Conservation (phyloP, 2,113 vertebrate species). For the Coturnix japonica region DNA sequence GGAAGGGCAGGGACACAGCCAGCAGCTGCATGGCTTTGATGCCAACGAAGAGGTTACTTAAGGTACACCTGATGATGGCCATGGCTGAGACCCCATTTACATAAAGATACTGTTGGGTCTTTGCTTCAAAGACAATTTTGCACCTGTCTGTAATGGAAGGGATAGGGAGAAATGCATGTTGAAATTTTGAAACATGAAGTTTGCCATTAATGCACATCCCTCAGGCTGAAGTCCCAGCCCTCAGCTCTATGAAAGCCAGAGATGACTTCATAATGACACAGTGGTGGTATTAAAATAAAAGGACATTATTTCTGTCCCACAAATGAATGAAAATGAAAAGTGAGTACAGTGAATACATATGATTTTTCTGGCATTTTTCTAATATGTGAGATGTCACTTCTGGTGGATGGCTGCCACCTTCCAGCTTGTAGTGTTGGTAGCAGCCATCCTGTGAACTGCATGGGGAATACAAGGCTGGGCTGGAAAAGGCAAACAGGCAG, state of each 20-base stretch:
- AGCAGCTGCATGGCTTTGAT: accelerated
- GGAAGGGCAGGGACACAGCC: neutral
- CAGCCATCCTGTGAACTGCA: neutral
- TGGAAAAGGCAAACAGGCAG: accelerated
- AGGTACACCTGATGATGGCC: neutral
- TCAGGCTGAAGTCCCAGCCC: neutral
- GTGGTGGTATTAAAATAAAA: neutral
- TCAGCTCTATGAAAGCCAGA: neutral
- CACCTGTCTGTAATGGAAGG: neutral
- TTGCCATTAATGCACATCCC: neutral
- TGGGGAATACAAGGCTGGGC: accelerated
- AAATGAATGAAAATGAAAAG: neutral
- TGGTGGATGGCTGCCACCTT: neutral
- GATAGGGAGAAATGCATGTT: neutral
- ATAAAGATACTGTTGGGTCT: neutral
- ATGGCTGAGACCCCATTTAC: neutral
- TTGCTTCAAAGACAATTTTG: neutral
- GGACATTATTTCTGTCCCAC: neutral
- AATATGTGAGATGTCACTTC: neutral
- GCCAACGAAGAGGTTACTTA: neutral
- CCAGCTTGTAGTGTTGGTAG: accelerated
- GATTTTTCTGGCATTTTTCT: neutral
- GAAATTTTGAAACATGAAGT: neutral
- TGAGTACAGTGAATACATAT: neutral
- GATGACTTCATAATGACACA: neutral